Evolutionary conservation across 92 coral and sea anemone species (phyloP), one percentile per base, ranked within the genome.

Genomic region (Parazoanthus darwini): DNA sequence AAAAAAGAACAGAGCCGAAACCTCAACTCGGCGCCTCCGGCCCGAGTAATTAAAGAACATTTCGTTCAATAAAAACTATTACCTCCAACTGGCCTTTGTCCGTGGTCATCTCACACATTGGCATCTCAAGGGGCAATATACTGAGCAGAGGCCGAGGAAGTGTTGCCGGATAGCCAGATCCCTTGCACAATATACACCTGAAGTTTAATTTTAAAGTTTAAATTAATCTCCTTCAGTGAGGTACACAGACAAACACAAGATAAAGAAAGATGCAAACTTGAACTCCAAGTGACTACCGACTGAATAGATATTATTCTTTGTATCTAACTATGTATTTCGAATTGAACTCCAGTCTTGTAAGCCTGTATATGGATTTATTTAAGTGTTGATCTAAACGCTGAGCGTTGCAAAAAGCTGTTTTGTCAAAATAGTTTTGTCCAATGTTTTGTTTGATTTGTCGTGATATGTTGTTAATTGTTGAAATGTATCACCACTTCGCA

Each of bases 11-110:
- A 29, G 33, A 29, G 33, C 33, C 33, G 33, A 29, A 29, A 29
- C 33, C 33, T 29, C 33, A 29, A 29, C 33, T 29, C 33, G 33
- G 33, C 33, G 33, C 33, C 33, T 29, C 33, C 33, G 33, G 33
- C 33, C 33, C 33, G 33, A 29, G 33, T 29, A 29, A 29, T 29
- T 29, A 29, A 29, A 29, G 33, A 29, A 63, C 25, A 22, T 63
- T 63, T 20, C 70, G 70, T 63, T 26, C 70, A 18, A 23, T 4
- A 11, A 13, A 23, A 8, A 54, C 6, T 58, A 86, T 74, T 86
- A 96, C 98, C 96, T 96, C 99, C 42, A 94, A 91, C 78, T 92
- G 94, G 22, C 98, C 99, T 88, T 96, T 95, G 76, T 96, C 99
- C 35, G 98, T 96, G 35, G 95, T 85, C 96, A 95, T 88, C 89